These are phyloP conservation scores for Achlya flavicornis DNA, from an alignment of 2,888 invertebrate species.

Conservation along the genomic window DNA sequence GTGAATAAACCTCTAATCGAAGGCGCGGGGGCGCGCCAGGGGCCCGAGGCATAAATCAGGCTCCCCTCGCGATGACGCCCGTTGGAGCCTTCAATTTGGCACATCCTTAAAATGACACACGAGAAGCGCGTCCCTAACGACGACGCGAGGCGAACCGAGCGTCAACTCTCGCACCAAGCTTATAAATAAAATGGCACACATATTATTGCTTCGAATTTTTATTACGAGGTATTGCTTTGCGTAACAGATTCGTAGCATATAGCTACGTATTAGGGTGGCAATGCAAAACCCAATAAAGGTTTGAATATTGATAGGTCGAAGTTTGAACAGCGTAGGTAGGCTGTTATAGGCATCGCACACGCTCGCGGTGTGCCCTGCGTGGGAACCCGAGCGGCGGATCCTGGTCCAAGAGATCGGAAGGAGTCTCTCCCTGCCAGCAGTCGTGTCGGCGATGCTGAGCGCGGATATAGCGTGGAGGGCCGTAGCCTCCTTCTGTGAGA, in stretches of 20 bases:
- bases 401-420: too few species aligned
- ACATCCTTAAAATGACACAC: constrained; percentile 85
- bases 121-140: constrained; percentile 80
- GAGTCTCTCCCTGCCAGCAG: too few species aligned
- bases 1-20: constrained; percentile 79
- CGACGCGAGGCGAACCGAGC: constrained; percentile 38
- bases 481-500: too few species aligned
- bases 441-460: too few species aligned
- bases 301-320: neutral
- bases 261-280: neutral
- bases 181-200: constrained; percentile 58
- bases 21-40: constrained; percentile 59
- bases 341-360: too few species aligned
- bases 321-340: neutral
- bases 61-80: constrained; percentile 78
- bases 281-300: constrained; percentile 4
- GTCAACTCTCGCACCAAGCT: constrained; percentile 63
- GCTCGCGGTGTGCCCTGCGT: too few species aligned
- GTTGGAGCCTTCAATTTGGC: constrained; percentile 83
- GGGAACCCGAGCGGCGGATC: too few species aligned
- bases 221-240: constrained; percentile 18
- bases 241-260: neutral
- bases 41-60: constrained; percentile 77
- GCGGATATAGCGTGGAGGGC: too few species aligned
- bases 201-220: constrained; percentile 42